Evolutionary conservation across 2,888 invertebrate genomes (phyloP), one percentile per base, ranked within the genome.

Genomic region (Spatulosminthurus flaviceps): DNA sequence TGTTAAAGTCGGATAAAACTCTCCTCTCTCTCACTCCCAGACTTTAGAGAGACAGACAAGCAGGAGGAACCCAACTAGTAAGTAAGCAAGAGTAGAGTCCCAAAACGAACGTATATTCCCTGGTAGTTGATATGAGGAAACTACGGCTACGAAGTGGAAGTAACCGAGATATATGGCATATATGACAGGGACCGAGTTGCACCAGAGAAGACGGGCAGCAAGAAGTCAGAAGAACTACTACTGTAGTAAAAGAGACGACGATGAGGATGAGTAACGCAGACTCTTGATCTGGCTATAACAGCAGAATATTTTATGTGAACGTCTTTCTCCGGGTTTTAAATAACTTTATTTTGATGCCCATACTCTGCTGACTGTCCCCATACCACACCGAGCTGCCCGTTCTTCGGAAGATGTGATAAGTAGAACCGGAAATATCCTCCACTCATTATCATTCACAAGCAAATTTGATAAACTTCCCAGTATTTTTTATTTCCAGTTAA

Each of bases 281-380:
- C 51, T 51, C 51, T 51, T 51, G 51, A 51, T 51, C 51, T 51
- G 16, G 51, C 16, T 51, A 5, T 51, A n/a, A 19, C 51, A n/a
- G 67, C 67, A 67, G 67, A 67, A 67, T 67, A 67, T 67, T 67
- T 67, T 67, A 67, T 67, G 67, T 67, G 67, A 26, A 67, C 67
- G 67, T 67, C 67, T 67, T 67, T 28, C 67, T 67, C 67, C 67
- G 67, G 67, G 67, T 67, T 67, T 67, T 67, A 67, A 67, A 67
- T 67, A 67, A 67, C 67, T 67, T 67, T 67, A 67, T 67, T 67
- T 67, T 67, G 28, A 67, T 29, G 26, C 67, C 67, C 67, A 67
- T 67, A 28, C 67, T 67, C 28, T 67, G n/a, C 13, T 41, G n/a
- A 34, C 5, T 34, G 34, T 34, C 34, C 34, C 34, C 4, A 34